These are phyloP conservation scores for Chrysotoxum bicinctum DNA, from an alignment of 2,888 invertebrate genomes.

Conservation along the genomic window DNA sequence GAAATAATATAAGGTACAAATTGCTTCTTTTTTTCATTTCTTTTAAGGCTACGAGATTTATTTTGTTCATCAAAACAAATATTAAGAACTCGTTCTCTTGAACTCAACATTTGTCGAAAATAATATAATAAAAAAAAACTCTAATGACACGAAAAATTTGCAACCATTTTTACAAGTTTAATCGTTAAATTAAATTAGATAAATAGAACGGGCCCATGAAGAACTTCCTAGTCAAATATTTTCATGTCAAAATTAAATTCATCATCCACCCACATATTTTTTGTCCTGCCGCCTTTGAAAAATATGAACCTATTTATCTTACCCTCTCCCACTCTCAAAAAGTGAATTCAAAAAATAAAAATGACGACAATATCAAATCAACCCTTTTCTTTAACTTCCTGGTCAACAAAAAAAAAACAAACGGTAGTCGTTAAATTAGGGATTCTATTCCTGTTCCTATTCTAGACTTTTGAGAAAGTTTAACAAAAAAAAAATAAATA, in stretches of 20 bases:
- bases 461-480: slow-evolving; percentile 27
- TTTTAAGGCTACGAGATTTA: too few relatives aligned
- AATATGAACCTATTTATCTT: neutral
- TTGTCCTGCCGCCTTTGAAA: neutral
- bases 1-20: too few relatives aligned
- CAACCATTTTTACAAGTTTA: neutral
- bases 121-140: neutral
- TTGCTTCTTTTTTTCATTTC: too few relatives aligned
- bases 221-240: neutral
- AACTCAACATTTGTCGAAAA: neutral
- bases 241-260: neutral
- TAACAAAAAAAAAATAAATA: neutral
- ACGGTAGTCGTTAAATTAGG: slow-evolving; percentile 63
- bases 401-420: slow-evolving; percentile 5
- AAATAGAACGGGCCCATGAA: neutral
- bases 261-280: neutral
- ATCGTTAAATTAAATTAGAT: slow-evolving; percentile 2
- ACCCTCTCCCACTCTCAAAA: too few relatives aligned
- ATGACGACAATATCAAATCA: neutral
- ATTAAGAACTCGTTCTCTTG: too few relatives aligned
- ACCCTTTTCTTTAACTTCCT: slow-evolving; percentile 38
- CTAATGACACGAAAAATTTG: neutral
- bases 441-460: slow-evolving; percentile 28
- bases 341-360: neutral
- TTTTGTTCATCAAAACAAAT: too few relatives aligned